Evolutionary conservation across 2,113 vertebrate species (phyloP).

Genomic region (Bothrops jararaca): DNA sequence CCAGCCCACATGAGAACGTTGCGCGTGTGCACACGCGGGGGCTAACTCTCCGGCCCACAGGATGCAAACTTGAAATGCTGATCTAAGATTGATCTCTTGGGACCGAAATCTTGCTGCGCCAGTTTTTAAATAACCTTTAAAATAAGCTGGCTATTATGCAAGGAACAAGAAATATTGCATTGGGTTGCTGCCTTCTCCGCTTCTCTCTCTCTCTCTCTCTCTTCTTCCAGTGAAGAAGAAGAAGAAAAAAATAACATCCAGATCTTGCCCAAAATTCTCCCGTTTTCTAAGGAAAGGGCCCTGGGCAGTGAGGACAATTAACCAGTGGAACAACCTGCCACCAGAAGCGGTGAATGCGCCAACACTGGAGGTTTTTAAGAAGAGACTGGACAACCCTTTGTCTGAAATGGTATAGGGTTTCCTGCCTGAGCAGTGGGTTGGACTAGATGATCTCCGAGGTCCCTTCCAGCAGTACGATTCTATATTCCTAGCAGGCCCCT

Average conservation of each 20-base stretch:
- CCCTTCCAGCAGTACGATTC: no score
- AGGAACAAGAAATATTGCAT: background rate
- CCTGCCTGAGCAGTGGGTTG: no score
- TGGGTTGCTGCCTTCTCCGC: background rate
- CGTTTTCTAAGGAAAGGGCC: no score
- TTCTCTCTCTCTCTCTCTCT: background rate
- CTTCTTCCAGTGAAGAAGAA: background rate
- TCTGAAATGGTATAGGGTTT: no score
- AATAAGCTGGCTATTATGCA: background rate
- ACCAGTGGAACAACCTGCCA: no score
- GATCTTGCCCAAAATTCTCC: background rate
- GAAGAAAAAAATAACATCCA: background rate
- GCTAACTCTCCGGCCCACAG: background rate
- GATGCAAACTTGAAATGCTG: background rate
- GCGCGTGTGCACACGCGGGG: fast-evolving
- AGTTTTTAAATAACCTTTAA: background rate
- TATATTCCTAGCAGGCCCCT: background rate
- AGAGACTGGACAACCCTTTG: no score
- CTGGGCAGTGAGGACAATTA: no score
- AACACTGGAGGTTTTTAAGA: no score
- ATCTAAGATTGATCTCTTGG: background rate
- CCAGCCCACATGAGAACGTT: background rate
- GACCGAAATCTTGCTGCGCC: background rate
- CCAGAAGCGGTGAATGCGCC: no score
- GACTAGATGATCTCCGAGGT: no score